Evolutionary conservation across 2,797 vertebrate species (phyloP).

Genomic region (Micrastur ruficollis): DNA sequence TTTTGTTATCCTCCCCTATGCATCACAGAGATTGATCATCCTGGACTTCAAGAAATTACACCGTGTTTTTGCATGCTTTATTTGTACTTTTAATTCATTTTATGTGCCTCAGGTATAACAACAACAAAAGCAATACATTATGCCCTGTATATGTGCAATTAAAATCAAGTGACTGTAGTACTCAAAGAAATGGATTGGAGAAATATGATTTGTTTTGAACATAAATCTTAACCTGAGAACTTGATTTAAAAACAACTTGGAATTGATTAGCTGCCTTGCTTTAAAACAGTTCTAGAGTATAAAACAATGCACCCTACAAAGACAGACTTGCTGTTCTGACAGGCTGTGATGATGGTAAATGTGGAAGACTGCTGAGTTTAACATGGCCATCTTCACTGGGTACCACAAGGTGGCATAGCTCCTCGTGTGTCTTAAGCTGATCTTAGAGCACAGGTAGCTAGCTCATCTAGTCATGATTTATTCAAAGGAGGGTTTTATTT

Average conservation of each 20-base stretch:
- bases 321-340: not conserved
- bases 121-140: not conserved
- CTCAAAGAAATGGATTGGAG: not conserved
- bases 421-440: fast-evolving
- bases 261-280: not conserved
- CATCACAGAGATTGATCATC: not conserved
- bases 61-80: not conserved
- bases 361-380: not conserved
- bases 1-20: not conserved
- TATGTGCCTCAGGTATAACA: not conserved
- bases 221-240: not conserved
- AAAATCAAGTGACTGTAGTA: not conserved
- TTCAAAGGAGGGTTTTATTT: not conserved
- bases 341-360: too few relatives aligned
- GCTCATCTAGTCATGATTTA: not conserved
- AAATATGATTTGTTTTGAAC: not conserved
- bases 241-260: not conserved
- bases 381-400: fast-evolving
- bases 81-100: not conserved
- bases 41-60: not conserved
- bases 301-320: not conserved
- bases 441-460: not conserved
- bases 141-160: not conserved
- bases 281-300: not conserved
- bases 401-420: not conserved